Base-by-base conservation (phyloP, 2,113 vertebrate species). In the Mixornis gularis region DNA sequence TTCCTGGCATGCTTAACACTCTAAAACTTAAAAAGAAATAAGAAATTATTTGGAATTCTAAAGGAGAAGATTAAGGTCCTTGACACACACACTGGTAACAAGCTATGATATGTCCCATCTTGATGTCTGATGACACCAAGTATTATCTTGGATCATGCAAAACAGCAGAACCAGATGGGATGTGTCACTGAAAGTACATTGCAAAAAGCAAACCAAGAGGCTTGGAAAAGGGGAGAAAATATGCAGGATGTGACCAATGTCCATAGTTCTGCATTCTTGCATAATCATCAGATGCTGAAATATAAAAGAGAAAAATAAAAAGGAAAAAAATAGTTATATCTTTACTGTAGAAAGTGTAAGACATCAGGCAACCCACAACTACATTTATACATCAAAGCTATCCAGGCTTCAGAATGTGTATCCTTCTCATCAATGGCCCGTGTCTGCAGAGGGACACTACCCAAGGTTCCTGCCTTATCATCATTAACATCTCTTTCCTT, bases 91-190 rank as follows among this genome's bases (percentile, higher is more conserved):
- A 46, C 41, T 65, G 38, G 25, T 41, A 96, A 49, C 74, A 87
- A 80, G 14, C 38, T 84, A 46, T 48, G 56, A 74, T 78, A 27
- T 25, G 43, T 86, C 68, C 63, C 79, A 83, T 89, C 77, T 87
- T 72, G 49, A 76, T 52, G 21, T 59, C 36, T 80, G 83, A 60
- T 5, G 2, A 69, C 5, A 13, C n/a, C 81, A n/a, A 70, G 49
- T 64, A 59, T 96, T 91, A 58, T 91, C 74, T 77, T 83, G 69
- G 43, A 77, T 86, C 55, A 27, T 17, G 24, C 36, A 85, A 60
- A 32, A 74, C 25, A 87, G 58, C 68, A 92, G 40, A 92, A 88
- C 44, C 95, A 96, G 77, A 96, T 94, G 92, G 89, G 76, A 92
- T 53, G 40, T 6, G 4, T 95, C 90, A 88, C 41, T 4, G 1